phyloP scores from a whole-genome alignment of 1,140 invertebrate genomes.

The Megathymus violae region DNA sequence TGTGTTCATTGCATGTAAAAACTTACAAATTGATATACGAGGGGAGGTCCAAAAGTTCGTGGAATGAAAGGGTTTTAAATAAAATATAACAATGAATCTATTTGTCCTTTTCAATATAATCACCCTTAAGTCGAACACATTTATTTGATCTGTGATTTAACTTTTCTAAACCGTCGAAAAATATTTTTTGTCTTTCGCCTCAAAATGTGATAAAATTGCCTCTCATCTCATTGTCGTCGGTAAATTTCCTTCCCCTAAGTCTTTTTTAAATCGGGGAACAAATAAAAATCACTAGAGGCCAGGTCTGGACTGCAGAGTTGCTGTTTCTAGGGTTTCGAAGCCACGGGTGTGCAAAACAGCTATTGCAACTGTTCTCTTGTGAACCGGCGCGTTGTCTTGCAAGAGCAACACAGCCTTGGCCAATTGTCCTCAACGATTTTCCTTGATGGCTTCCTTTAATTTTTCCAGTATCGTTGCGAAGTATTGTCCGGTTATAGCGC shows the following conservation, averaged over 20 bases:
- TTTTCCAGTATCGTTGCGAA: slow-evolving; percentile 36
- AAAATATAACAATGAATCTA: no score
- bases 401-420: slow-evolving; percentile 55
- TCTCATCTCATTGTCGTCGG: slow-evolving; percentile 51
- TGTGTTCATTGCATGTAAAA: no score
- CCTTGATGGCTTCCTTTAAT: slow-evolving; percentile 41
- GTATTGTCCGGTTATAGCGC: slow-evolving; percentile 51
- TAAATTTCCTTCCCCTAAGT: slow-evolving; percentile 49
- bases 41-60: neutral
- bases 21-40: neutral
- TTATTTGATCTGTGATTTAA: no score
- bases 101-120: no score
- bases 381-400: slow-evolving; percentile 65
- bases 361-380: slow-evolving; percentile 50
- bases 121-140: no score
- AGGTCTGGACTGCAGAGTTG: slow-evolving; percentile 77
- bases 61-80: no score
- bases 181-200: slow-evolving; percentile 41
- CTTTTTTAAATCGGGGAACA: slow-evolving; percentile 51
- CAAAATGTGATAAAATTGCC: slow-evolving; percentile 51
- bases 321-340: slow-evolving; percentile 75
- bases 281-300: slow-evolving; percentile 68
- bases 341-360: slow-evolving; percentile 59
- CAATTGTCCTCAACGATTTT: slow-evolving; percentile 49
- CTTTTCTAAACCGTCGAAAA: no score